Evolutionary conservation across 2,113 vertebrate genomes (phyloP), one percentile per base, ranked within the genome.

Genomic region (Rallus limicola): DNA sequence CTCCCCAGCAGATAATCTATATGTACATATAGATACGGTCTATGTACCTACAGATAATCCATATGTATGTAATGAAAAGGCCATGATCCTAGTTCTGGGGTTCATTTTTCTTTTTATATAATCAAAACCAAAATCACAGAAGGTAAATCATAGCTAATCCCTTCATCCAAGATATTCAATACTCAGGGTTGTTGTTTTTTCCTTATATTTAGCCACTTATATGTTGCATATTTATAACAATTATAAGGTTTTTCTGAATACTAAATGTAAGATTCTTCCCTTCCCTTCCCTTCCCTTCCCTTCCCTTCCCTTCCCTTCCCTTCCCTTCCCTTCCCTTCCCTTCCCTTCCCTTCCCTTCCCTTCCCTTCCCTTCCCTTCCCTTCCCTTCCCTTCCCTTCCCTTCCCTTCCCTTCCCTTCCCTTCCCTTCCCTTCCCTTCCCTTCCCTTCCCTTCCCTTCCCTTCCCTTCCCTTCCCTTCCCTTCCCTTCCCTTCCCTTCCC

Each of bases 51-150:
- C 0, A 68, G 26, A 48, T 48, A 72, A 84, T 11, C 7, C 67
- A 23, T 14, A 28, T 12, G 2, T 10, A 53, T 7, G 7, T 28
- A 58, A 34, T 78, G 5, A 21, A 23, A 86, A 53, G 19, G 1
- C 11, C 17, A 10, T 19, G 5, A 15, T 56, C 67, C 36, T 89
- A 11, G 8, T 69, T 5, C 4, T 63, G 13, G 16, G 8, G 31
- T 34, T 63, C 0, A 2, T 5, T 16, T 60, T 76, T 26, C 1
- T 23, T 79, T 68, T 48, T 9, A n/a, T 46, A 40, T 0, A 1
- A 36, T 26, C 10, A 44, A 1, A 72, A 48, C 33, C 23, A n/a
- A 50, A 86, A 60, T 7, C 25, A 10, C 7, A 59, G 4, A 36
- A 59, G 5, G 10, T 28, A 78, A 63, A 76, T 76, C 10, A 18